Evolutionary conservation across 1,140 invertebrate genomes (phyloP), one percentile per base, ranked within the genome.

Genomic region (Megathymus violae): DNA sequence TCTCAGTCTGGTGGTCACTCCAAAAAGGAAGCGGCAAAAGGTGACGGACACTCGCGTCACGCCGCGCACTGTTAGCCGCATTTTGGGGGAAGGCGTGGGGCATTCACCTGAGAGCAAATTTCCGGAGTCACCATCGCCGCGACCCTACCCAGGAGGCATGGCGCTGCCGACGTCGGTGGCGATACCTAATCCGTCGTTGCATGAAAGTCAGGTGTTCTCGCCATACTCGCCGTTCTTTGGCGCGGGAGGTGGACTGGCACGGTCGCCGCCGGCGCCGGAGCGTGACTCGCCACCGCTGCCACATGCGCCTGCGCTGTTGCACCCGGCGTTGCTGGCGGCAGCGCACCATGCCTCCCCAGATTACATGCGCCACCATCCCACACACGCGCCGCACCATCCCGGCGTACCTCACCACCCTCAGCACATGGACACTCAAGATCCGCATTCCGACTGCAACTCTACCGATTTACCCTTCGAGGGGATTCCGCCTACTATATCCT

Each of bases 21-120:
- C 97, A 0, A 98, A 98, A 91, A 98, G 98, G 92, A 99, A 98
- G 92, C 93, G 98, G 13, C 98, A 99, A 84, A 99, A 99, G 95
- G 96, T 99, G 58, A 99, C 98, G 10, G 98, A 99, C 85, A 98
- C 98, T 36, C 94, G 98, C 63, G 97, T 99, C 59, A 98, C 97
- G 6, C 97, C 98, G 3, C 93, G 97, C 59, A 97, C 97, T 31
- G 96, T 97, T 6, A 97, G 95, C 79, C 93, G 97, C 64, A 96
- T 97, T 61, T 87, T 97, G 60, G 96, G 96, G 54, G 96, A 97
- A 69, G 95, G 95, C 16, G 94, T 94, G 69, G 94, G 94, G 22
- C 93, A 94, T 65, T 93, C 94, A 14, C 93, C 94, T 5, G 92
- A 92, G 61, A 90, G 80, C 68, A 89, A 91, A 62, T 92, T 92